Base-by-base conservation (phyloP, 37 sponge, comb jelly and placozoan genomes). In the Hexactinellida sp. region DNA sequence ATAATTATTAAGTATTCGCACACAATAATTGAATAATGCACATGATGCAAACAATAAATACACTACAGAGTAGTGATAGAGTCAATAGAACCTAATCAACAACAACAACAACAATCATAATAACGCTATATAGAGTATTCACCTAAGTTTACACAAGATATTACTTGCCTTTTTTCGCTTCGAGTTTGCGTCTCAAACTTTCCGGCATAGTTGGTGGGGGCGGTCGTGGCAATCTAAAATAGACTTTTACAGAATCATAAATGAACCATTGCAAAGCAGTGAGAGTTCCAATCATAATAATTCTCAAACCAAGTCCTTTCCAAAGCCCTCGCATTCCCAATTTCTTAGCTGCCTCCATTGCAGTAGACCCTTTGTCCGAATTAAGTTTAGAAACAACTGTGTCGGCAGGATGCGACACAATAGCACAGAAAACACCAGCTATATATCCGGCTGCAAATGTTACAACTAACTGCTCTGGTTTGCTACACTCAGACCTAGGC, bases 201-300 rank as follows among this genome's bases (percentile, higher is more conserved):
- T 98, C 99, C 36, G 99, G 99, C 99, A 98, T 98, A 82, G 90
- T 91, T 0, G 99, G 99, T 9, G 99, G 99, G 83, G 99, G 96
- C 38, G 99, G 99, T 86, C 99, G 94, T 37, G 99, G 99, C 87
- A 98, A 85, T 36, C 99, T 90, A 94, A 98, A 94, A 47, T 85
- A 87, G 25, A 98, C 96, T 86, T 98, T 98, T 38, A 94, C 94
- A 10, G 96, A 91, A 83, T 98, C 99, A 88, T 98, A 98, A 93
- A 98, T 98, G 92, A 98, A 98, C 99, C 99, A 98, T 86, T 98
- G 99, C 24, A 98, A 92, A 39, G 93, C 96, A 35, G 99, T 98
- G 54, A 98, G 88, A 0, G 99, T 95, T 37, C 99, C 99, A 37
- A 98, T 94, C 99, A 98, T 98, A 83, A 98, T 85, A 76, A 98